Conservation (phyloP, 2,113 vertebrate species). For the Cyprinodon tularosa region DNA sequence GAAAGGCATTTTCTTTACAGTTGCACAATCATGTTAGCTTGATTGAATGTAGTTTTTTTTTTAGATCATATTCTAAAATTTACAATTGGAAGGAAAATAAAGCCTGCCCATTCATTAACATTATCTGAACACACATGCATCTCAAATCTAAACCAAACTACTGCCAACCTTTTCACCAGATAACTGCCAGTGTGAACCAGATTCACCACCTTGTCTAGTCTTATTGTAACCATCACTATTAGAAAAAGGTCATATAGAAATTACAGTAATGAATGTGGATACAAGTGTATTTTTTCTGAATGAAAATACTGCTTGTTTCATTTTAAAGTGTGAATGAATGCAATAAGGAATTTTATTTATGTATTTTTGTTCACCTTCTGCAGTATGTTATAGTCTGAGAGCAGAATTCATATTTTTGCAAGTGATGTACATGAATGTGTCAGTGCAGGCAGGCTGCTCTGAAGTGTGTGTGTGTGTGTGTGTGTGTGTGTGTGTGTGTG, state of each 20-base stretch:
- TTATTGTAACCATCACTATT: slow-evolving; percentile 51
- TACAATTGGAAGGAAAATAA: not conserved
- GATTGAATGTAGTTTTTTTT: not conserved
- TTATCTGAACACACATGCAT: slow-evolving; percentile 14
- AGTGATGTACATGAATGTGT: slow-evolving; percentile 33
- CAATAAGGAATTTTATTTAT: slow-evolving; percentile 69
- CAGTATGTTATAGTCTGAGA: slow-evolving; percentile 59
- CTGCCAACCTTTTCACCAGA: slow-evolving; percentile 72
- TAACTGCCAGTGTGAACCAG: slow-evolving; percentile 67
- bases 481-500: slow-evolving; percentile 36
- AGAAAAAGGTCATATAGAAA: slow-evolving; percentile 10
- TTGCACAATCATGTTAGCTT: not conserved
- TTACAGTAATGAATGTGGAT: slow-evolving; percentile 64
- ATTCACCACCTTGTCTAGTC: slow-evolving; percentile 29
- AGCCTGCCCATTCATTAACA: slow-evolving; percentile 23
- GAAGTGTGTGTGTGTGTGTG: slow-evolving; percentile 55
- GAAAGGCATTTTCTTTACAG: not conserved
- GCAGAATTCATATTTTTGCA: slow-evolving; percentile 60
- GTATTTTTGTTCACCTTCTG: slow-evolving; percentile 60
- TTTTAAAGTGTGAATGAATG: slow-evolving; percentile 60
- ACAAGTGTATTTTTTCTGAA: slow-evolving; percentile 59
- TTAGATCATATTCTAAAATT: slow-evolving; percentile 10
- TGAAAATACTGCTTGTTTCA: slow-evolving; percentile 67
- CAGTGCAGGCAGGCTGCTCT: slow-evolving; percentile 24
- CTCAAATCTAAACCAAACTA: slow-evolving; percentile 56